Base-by-base conservation (phyloP, 1,140 invertebrate species). In the Drosophila nikananu region DNA sequence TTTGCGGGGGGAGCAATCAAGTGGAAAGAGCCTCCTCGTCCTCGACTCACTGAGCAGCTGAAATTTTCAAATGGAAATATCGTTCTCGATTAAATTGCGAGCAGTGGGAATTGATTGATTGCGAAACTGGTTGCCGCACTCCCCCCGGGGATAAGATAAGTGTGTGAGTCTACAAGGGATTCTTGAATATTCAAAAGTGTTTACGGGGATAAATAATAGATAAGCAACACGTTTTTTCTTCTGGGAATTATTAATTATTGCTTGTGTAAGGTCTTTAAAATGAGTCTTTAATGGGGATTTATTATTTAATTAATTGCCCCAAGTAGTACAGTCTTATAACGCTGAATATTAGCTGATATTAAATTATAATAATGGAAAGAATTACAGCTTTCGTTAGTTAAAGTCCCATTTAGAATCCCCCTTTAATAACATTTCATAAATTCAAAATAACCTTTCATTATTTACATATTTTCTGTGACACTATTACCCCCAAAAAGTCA, bases 1-100 rank as follows among this genome's bases (percentile, higher is more conserved):
- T 57, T 57, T 57, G 54, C 17, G 35, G 32, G n/a, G 30, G 42
- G 23, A 46, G 61, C 65, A 80, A 57, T 83, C 67, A 66, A 61
- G 67, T 83, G 62, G 46, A 76, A 61, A 54, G 46, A 59, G 54
- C 32, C 51, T 42, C 58, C 63, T 51, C 58, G 30, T 59, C 52
- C 21, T 51, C 58, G 44, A 63, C 54, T 72, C 54, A 79, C 60
- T 79, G 66, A 62, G 59, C 77, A 79, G 66, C 74, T 78, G 64
- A 79, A 77, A 77, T 78, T 57, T 57, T 67, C 72, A 54, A 77
- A 77, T 77, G 61, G 58, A 77, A 75, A 73, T 48, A 73, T 61
- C 70, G 37, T 32, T 32, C 41, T 41, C 63, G 64, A 57, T 57
- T 57, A 15, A 59, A 39, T 44, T 37, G 19, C 4, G 54, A 46